Base-by-base conservation (phyloP, 53 echinoderm and acorn worm genomes). In the Astropecten irregularis region DNA sequence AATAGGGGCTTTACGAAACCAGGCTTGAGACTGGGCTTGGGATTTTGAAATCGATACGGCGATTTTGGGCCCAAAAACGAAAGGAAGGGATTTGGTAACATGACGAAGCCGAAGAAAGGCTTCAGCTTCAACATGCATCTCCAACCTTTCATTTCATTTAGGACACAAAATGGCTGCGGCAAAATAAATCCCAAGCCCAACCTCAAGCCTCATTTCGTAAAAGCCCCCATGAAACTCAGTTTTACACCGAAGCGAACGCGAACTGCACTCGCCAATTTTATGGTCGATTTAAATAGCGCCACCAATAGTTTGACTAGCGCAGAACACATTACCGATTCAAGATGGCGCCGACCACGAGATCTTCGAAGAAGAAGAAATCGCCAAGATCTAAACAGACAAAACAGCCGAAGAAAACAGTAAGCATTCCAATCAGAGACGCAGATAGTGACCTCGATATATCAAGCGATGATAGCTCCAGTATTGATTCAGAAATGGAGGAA, bases 271-370 rank as follows among this genome's bases (percentile, higher is more conserved):
- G n/a, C n/a, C n/a, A n/a, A n/a, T n/a, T n/a, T n/a, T n/a, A n/a
- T n/a, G n/a, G n/a, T n/a, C n/a, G 36, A 36, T 66, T 38, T 32
- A 6, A 44, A 79, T 28, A 46, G 79, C 79, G 79, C 79, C 79
- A 31, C 49, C 79, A 29, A 20, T 44, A 9, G 77, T 26, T 0
- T 19, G 1, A 21, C 11, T 31, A 23, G 1, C 6, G 42, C 22
- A 28, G 28, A 48, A 70, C n/a, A n/a, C n/a, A n/a, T n/a, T n/a
- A n/a, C n/a, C n/a, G n/a, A n/a, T 84, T 42, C 37, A 84, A 84
- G 69, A 84, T 84, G 84, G 84, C 84, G 84, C 84, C 69, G 84
- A 84, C 71, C 84, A 84, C 55, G 46, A 84, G 84, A 84, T 40
- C 28, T n/a, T 84, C 68, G 19, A 69, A 32, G 54, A 34, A 20